Evolutionary conservation across 2,113 vertebrate genomes (phyloP).

Genomic region (Monopterus albus): DNA sequence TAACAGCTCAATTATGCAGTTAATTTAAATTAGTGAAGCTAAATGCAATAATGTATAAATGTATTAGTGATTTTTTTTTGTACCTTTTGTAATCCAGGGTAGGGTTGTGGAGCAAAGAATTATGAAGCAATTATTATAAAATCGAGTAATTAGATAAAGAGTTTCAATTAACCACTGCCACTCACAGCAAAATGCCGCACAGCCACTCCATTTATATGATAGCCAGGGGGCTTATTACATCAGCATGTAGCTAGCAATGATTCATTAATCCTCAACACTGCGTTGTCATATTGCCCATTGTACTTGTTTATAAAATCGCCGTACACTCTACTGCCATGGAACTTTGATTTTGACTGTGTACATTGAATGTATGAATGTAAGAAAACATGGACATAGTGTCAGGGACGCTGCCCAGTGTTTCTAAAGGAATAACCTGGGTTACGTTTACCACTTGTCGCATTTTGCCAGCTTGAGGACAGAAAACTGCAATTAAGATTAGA

Average conservation of each 20-base stretch:
- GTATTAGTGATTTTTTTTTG: neutral
- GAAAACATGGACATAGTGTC: neutral
- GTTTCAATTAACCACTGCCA: neutral
- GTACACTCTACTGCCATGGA: no score
- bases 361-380: no score
- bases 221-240: slow-evolving; percentile 16
- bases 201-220: slow-evolving; percentile 17
- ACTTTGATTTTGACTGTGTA: no score
- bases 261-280: slow-evolving; percentile 16
- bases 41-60: neutral
- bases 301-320: neutral
- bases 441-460: no score
- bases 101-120: neutral
- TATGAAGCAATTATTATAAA: neutral
- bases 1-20: no score
- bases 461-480: neutral
- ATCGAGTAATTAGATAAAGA: neutral
- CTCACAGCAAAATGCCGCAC: slow-evolving; percentile 4
- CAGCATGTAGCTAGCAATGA: slow-evolving; percentile 19
- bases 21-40: neutral
- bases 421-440: neutral
- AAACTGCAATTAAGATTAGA: no score
- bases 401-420: neutral
- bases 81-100: neutral
- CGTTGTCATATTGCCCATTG: slow-evolving; percentile 1